Percentiles rank a stretch among this genome's conserved stretches.
phyloP scores from a whole-genome alignment of 1,140 invertebrate species.

The Apis dorsata region DNA sequence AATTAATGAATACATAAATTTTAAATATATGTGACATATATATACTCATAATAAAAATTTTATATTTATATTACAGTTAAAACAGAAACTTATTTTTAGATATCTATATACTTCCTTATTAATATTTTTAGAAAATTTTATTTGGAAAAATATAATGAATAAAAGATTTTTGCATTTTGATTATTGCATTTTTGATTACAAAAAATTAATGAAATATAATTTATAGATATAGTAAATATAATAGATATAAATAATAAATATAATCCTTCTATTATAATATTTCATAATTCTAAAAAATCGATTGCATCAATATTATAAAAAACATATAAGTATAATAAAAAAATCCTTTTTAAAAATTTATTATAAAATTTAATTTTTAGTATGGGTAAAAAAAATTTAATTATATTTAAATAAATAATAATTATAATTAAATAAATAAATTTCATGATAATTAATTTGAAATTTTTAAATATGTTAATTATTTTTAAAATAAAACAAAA shows the following conservation, averaged over 20 bases:
- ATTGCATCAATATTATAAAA: background rate
- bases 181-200: too few species aligned
- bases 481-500: background rate
- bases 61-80: slow-evolving; percentile 14
- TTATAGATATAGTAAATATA: too few species aligned
- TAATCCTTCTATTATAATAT: background rate
- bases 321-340: background rate
- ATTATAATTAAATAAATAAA: background rate
- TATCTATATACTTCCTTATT: background rate
- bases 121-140: slow-evolving; percentile 35
- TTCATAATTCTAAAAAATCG: background rate
- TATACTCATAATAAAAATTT: slow-evolving; percentile 1
- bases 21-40: background rate
- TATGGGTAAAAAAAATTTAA: background rate
- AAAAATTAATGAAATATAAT: background rate
- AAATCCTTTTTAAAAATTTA: background rate
- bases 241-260: too few species aligned
- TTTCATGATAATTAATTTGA: too few species aligned
- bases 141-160: background rate
- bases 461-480: background rate
- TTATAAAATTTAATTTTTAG: background rate
- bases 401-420: background rate
- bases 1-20: background rate
- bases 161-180: background rate
- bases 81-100: slow-evolving; percentile 26